phyloP scores from a whole-genome alignment of 2,888 invertebrate species.

The Conops quadrifasciatus region DNA sequence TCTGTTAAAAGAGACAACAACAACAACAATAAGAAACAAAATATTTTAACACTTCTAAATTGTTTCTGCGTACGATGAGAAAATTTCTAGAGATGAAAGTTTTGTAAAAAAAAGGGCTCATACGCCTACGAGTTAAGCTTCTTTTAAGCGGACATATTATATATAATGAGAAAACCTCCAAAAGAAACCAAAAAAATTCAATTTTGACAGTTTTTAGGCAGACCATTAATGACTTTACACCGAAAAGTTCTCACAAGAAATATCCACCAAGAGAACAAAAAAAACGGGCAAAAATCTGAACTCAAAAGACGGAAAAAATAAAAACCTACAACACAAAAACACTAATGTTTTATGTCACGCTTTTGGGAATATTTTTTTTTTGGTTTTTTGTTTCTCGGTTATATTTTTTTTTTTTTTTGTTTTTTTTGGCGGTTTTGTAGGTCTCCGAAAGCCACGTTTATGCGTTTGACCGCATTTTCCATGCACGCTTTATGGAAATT shows the following conservation, averaged over 20 bases:
- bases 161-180: too few relatives aligned
- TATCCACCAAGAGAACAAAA: neutral
- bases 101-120: too few relatives aligned
- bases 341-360: neutral
- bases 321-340: neutral
- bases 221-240: neutral
- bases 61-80: too few relatives aligned
- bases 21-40: too few relatives aligned
- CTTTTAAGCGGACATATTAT: too few relatives aligned
- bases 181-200: too few relatives aligned
- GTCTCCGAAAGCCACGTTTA: constrained; percentile 17
- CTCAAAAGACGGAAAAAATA: too few relatives aligned
- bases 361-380: neutral
- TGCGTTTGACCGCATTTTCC: constrained; percentile 29
- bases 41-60: too few relatives aligned
- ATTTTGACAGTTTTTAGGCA: neutral
- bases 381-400: neutral
- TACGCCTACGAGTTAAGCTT: too few relatives aligned
- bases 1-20: too few relatives aligned
- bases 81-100: too few relatives aligned
- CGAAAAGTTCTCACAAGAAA: neutral
- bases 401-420: neutral
- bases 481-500: constrained; percentile 27
- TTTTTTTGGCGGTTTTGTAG: neutral
- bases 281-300: too few relatives aligned